These are phyloP conservation scores for Zoroaster sp. DNA, from an alignment of 53 echinoderm and acorn worm species.

Conservation along the genomic window DNA sequence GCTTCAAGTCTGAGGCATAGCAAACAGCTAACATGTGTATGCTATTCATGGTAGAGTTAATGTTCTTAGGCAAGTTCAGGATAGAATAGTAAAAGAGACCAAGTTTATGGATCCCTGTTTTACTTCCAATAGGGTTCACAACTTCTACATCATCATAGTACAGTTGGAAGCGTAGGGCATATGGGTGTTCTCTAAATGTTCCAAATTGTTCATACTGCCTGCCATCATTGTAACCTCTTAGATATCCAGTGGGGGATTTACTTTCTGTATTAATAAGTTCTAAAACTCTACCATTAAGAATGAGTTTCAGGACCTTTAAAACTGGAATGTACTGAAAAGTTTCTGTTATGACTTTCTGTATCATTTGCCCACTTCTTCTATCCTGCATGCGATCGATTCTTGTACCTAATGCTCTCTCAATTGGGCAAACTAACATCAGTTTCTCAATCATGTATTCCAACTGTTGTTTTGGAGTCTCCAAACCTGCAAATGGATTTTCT, in stretches of 20 bases:
- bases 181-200: slow-evolving; percentile 16
- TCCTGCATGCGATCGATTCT: slow-evolving; percentile 3
- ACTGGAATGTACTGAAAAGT: slow-evolving; percentile 33
- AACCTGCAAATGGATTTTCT: slow-evolving; percentile 6
- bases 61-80: slow-evolving; percentile 51
- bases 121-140: slow-evolving; percentile 60
- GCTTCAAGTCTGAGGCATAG: slow-evolving; percentile 38
- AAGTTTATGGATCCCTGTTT: slow-evolving; percentile 55
- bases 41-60: slow-evolving; percentile 52
- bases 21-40: slow-evolving; percentile 52
- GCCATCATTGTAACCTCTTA: background rate
- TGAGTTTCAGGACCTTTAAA: slow-evolving; percentile 14
- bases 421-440: background rate
- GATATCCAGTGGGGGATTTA: background rate
- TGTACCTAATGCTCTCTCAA: slow-evolving; percentile 3
- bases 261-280: slow-evolving; percentile 13
- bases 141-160: slow-evolving; percentile 72
- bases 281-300: background rate
- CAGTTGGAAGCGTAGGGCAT: slow-evolving; percentile 52
- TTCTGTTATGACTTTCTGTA: background rate
- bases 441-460: slow-evolving; percentile 12
- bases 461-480: slow-evolving; percentile 6
- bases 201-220: slow-evolving; percentile 10
- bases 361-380: background rate
- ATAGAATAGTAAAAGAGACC: slow-evolving; percentile 59